These are phyloP conservation scores for Paedocypris micromegethes DNA, from an alignment of 2,797 vertebrate genomes.

Conservation along the genomic window DNA sequence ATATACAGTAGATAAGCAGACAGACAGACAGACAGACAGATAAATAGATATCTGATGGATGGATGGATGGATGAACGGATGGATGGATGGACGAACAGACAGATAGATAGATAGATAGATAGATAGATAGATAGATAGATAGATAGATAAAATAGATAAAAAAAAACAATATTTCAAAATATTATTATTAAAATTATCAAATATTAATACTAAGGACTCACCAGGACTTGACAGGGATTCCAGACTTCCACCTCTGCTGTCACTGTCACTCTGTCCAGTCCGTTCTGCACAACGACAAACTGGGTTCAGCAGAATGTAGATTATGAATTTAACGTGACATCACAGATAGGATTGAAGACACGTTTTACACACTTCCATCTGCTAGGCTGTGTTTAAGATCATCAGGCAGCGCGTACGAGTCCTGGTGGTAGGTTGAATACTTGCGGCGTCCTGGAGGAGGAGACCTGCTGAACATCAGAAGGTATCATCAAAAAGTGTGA, in stretches of 20 bases:
- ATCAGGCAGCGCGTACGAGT: constrained; percentile 51
- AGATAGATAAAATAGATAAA: too few species aligned
- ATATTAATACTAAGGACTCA: neutral
- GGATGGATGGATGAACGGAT: too few species aligned
- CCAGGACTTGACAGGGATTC: constrained; percentile 90
- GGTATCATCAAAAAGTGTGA: too few species aligned
- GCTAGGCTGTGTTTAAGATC: constrained; percentile 46
- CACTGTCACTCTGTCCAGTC: constrained; percentile 67
- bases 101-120: too few species aligned
- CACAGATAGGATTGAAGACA: neutral
- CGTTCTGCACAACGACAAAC: constrained; percentile 52
- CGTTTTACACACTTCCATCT: constrained; percentile 59
- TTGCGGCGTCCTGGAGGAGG: constrained; percentile 51
- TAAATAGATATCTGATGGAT: too few species aligned
- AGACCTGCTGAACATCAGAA: constrained; percentile 28
- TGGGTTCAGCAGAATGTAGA: neutral
- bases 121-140: too few species aligned
- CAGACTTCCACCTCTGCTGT: constrained; percentile 76
- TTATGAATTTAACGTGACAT: neutral
- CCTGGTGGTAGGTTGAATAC: constrained; percentile 48
- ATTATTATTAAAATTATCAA: too few species aligned
- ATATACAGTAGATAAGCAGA: too few species aligned
- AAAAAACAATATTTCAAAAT: too few species aligned
- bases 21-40: too few species aligned
- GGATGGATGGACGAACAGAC: too few species aligned